Evolutionary conservation across 2,888 invertebrate species (phyloP).

Genomic region (Aquatica leii): DNA sequence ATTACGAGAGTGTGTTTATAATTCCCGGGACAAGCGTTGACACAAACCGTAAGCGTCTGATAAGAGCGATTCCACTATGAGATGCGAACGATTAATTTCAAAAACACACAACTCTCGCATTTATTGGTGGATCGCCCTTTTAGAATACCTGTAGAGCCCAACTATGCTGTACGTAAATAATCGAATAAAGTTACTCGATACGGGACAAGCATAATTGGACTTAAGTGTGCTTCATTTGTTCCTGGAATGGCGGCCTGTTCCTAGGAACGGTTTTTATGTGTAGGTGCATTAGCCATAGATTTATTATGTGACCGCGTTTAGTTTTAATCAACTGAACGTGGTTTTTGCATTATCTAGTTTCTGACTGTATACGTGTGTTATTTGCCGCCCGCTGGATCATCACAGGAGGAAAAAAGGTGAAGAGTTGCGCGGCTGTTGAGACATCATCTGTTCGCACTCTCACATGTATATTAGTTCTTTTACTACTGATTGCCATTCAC

Average conservation of each 20-base stretch:
- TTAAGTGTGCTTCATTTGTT: slow-evolving; percentile 62
- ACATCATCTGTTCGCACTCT: slow-evolving; percentile 58
- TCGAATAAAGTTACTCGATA: slow-evolving; percentile 14
- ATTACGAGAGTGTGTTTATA: slow-evolving; percentile 80
- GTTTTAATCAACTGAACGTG: slow-evolving; percentile 52
- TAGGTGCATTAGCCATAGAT: slow-evolving; percentile 53
- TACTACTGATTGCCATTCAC: slow-evolving; percentile 41
- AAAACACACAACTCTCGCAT: slow-evolving; percentile 44
- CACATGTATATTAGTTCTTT: slow-evolving; percentile 61
- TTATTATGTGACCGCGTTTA: slow-evolving; percentile 32
- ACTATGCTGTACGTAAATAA: slow-evolving; percentile 45
- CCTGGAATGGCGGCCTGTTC: slow-evolving; percentile 60
- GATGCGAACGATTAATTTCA: slow-evolving; percentile 49
- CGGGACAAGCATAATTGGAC: slow-evolving; percentile 49
- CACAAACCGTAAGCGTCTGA: slow-evolving; percentile 66
- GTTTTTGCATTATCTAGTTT: slow-evolving; percentile 58
- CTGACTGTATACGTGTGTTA: slow-evolving; percentile 60
- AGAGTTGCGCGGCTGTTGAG: slow-evolving; percentile 64
- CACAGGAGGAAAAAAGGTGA: slow-evolving; percentile 72
- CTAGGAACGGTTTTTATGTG: slow-evolving; percentile 57
- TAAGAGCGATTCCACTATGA: slow-evolving; percentile 54
- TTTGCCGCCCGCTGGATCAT: slow-evolving; percentile 61
- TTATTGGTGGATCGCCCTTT: slow-evolving; percentile 51
- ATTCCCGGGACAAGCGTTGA: slow-evolving; percentile 73
- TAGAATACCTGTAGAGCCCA: slow-evolving; percentile 56